Conservation (phyloP, 30 jellyfish, hydroid and myxozoan species). For the Cassiopea andromeda region DNA sequence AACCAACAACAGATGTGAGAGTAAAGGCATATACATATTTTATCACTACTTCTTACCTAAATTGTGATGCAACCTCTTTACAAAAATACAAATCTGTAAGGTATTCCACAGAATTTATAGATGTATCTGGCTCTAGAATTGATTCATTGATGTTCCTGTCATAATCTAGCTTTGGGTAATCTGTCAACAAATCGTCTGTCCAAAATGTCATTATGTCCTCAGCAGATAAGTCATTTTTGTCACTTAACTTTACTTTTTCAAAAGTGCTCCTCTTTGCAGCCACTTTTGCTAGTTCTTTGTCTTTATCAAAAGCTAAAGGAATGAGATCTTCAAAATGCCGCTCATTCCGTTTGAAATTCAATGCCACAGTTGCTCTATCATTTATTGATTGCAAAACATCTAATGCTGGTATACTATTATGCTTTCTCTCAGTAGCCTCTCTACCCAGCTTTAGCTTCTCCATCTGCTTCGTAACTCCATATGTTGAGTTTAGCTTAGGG, state of each 20-base stretch:
- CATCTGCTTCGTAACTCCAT: constrained; percentile 39
- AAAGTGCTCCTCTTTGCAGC: constrained; percentile 53
- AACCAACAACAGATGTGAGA: no score
- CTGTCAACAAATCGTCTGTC: constrained; percentile 69
- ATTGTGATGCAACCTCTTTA: constrained; percentile 52
- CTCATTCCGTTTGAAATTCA: constrained; percentile 53
- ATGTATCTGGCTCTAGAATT: constrained; percentile 46
- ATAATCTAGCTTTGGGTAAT: constrained; percentile 57
- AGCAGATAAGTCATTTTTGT: neutral
- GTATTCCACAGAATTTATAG: constrained; percentile 3
- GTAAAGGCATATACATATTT: no score
- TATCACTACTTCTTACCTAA: no score
- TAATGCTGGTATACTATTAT: neutral
- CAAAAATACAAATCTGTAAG: constrained; percentile 49
- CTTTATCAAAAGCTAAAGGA: constrained; percentile 49
- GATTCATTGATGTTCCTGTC: constrained; percentile 36
- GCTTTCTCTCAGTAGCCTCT: constrained; percentile 2
- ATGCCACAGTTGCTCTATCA: constrained; percentile 63
- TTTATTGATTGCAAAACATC: constrained; percentile 9
- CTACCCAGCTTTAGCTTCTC: constrained; percentile 32
- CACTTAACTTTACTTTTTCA: neutral
- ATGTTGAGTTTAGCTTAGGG: constrained; percentile 76
- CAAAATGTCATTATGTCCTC: constrained; percentile 55
- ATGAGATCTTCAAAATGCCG: constrained; percentile 29
- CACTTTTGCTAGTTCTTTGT: constrained; percentile 32